Percentiles rank a stretch among this genome's conserved stretches.
These are phyloP conservation scores for Euleptes europaea DNA, from an alignment of 2,113 vertebrate genomes.

Conservation along the genomic window DNA sequence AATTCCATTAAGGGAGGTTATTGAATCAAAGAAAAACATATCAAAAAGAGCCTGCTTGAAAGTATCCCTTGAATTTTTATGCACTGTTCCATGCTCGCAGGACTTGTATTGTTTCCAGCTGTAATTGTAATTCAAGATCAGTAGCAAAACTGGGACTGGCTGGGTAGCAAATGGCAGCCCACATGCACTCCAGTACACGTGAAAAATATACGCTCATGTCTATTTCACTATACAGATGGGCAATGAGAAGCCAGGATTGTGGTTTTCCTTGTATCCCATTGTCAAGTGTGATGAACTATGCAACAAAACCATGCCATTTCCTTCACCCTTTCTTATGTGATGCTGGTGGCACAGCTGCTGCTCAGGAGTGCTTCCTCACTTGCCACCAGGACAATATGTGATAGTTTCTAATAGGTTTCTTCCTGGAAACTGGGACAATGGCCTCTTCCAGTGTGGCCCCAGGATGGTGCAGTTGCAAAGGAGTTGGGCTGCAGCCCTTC, in stretches of 20 bases:
- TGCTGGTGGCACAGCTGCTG: neutral
- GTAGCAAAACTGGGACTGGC: slow-evolving; percentile 53
- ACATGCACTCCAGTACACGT: slow-evolving; percentile 28
- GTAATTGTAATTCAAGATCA: slow-evolving; percentile 60
- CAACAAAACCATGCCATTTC: neutral
- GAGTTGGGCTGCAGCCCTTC: neutral
- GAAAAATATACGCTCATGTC: slow-evolving; percentile 48
- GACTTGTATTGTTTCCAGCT: slow-evolving; percentile 52
- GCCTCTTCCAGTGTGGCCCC: neutral
- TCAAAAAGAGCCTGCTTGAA: slow-evolving; percentile 62
- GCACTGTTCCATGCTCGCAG: slow-evolving; percentile 39
- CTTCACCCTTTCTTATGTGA: neutral
- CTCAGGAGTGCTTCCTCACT: too few species aligned
- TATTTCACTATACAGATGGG: neutral
- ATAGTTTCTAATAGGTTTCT: neutral
- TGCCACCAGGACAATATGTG: neutral
- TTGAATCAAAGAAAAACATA: slow-evolving; percentile 75
- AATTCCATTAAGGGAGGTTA: slow-evolving; percentile 72
- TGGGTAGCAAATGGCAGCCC: neutral
- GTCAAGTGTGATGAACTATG: neutral
- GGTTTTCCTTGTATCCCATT: neutral
- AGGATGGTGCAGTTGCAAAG: neutral
- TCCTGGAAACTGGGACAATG: neutral
- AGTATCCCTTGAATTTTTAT: slow-evolving; percentile 64
- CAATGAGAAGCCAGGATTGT: neutral